Conservation (phyloP, 2,888 invertebrate species). For the Cepaea hortensis region DNA sequence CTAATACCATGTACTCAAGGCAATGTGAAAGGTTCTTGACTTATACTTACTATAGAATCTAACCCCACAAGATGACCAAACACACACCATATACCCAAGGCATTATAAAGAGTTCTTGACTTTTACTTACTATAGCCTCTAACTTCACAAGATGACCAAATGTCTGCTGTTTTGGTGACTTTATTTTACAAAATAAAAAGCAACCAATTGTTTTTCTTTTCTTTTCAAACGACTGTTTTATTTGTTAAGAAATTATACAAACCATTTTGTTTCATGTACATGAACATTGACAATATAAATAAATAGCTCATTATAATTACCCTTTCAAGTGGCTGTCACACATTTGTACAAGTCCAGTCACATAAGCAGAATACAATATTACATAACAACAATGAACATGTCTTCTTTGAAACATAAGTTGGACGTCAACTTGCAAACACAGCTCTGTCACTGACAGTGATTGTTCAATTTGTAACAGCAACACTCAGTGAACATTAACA, state of each 20-base stretch:
- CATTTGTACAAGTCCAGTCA: not conserved
- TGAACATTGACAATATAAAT: conserved; percentile 4
- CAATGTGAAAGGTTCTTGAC: too few species aligned
- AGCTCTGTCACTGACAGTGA: conserved; percentile 13
- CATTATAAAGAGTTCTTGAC: too few species aligned
- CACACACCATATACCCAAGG: too few species aligned
- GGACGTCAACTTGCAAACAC: conserved; percentile 16
- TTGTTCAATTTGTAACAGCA: not conserved
- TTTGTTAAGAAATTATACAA: conserved; percentile 21
- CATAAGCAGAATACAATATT: not conserved
- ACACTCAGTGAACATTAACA: too few species aligned
- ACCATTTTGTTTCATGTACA: conserved; percentile 1
- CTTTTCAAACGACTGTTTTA: conserved; percentile 4
- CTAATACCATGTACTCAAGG: too few species aligned
- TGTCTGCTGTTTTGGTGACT: not conserved
- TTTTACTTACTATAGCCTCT: too few species aligned
- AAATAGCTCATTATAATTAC: conserved; percentile 13
- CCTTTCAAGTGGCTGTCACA: not conserved
- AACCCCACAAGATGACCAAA: too few species aligned
- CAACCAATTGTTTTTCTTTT: not conserved
- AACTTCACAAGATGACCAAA: not conserved
- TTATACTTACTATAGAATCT: too few species aligned
- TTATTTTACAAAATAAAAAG: not conserved
- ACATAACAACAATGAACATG: not conserved
- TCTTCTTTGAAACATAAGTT: conserved; percentile 12